phyloP scores from a whole-genome alignment of 2,888 invertebrate genomes.

The Xestia rhomboidea region DNA sequence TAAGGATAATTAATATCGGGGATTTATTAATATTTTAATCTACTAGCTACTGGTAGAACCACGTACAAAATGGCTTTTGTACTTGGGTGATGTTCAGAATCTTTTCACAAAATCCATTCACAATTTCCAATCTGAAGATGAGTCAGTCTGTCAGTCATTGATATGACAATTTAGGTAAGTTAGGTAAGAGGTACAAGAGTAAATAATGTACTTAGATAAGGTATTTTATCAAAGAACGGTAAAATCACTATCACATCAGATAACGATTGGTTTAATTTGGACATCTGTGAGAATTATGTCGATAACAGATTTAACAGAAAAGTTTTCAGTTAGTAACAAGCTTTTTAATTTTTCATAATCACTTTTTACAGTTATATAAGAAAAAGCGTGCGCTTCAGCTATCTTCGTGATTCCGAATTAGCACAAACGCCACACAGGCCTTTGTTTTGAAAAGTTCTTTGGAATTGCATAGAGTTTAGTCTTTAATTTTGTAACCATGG shows the following conservation, averaged over 20 bases:
- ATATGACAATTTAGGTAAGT: not conserved
- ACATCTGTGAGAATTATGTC: constrained; percentile 28
- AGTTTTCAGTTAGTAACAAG: not conserved
- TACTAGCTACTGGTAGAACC: not conserved
- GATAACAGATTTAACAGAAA: constrained; percentile 7
- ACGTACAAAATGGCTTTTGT: not conserved
- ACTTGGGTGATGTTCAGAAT: not conserved
- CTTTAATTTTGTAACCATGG: not conserved
- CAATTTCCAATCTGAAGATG: not conserved
- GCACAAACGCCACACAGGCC: not conserved
- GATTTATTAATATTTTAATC: no score
- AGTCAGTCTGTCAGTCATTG: not conserved
- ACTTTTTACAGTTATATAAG: not conserved
- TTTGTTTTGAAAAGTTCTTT: not conserved
- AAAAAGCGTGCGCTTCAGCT: not conserved
- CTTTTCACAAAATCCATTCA: not conserved
- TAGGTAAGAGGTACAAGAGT: not conserved
- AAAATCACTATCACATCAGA: constrained; percentile 33
- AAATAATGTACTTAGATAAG: constrained; percentile 31
- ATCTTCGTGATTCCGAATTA: not conserved
- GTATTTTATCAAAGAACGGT: constrained; percentile 18
- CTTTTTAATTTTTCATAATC: not conserved
- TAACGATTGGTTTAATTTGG: constrained; percentile 10
- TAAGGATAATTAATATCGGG: no score
- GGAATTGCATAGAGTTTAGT: not conserved